Percentiles rank a stretch among this genome's conserved stretches.
Conservation (phyloP, 2,797 vertebrate genomes). For the Protosalanx chinensis region DNA sequence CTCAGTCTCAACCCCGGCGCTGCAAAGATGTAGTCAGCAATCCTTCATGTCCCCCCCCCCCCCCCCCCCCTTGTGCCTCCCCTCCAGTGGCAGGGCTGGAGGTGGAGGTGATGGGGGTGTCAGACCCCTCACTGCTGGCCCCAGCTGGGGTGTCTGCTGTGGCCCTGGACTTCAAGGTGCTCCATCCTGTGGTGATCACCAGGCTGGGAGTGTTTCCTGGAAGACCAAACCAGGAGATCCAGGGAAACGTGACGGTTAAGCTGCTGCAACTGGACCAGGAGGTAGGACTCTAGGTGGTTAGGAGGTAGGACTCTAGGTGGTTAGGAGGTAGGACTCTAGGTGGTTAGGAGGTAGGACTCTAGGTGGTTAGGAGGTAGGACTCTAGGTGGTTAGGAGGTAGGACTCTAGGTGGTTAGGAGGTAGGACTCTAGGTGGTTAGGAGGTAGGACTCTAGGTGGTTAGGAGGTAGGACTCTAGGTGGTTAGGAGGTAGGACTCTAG, state of each 20-base stretch:
- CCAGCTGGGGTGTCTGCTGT: constrained; percentile 78
- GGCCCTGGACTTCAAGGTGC: constrained; percentile 91
- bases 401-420: too few species aligned
- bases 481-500: too few species aligned
- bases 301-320: background rate
- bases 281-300: constrained; percentile 61
- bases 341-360: background rate
- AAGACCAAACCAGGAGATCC: constrained; percentile 70
- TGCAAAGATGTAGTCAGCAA: constrained; percentile 37
- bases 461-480: too few species aligned
- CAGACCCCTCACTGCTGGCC: constrained; percentile 67
- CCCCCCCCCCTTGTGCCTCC: background rate
- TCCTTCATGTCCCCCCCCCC: background rate
- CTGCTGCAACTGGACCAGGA: constrained; percentile 92
- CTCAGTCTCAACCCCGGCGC: constrained; percentile 16
- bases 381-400: background rate
- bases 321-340: background rate
- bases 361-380: background rate
- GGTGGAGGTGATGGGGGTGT: constrained; percentile 79
- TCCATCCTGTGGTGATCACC: constrained; percentile 92
- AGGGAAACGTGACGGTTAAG: constrained; percentile 88
- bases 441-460: too few species aligned
- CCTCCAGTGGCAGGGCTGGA: constrained; percentile 70
- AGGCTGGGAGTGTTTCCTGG: constrained; percentile 88
- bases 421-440: too few species aligned